Base-by-base conservation (phyloP, 2,113 vertebrate species). In the Rattus rattus region DNA sequence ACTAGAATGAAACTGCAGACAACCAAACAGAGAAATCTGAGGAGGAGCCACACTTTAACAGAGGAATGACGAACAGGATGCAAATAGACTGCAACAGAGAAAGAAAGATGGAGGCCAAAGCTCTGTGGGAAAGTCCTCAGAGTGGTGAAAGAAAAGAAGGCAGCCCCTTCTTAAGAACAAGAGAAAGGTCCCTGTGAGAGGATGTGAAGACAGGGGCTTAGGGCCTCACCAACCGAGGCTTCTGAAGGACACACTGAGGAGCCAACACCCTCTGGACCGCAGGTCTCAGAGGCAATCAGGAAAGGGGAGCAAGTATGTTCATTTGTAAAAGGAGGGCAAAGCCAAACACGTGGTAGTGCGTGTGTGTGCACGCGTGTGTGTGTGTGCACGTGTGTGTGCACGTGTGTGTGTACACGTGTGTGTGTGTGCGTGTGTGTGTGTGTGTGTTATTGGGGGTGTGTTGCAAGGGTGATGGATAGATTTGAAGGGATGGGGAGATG, bases 11-110 rank as follows among this genome's bases (percentile, higher is more conserved):
- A 91, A 93, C 7, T 49, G 0, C 2, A 97, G 63, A 94, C 63
- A 19, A 70, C 56, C 69, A 76, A 95, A 94, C 33, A 95, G 56
- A 92, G 20, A 90, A 81, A 36, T 14, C 11, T 16, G 30, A 61
- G 28, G 43, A 94, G 70, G 61, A 7, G 4, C n/a, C 49, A 76
- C 67, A 39, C 43, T 69, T 47, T 88, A 88, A 72, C 47, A 97
- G 73, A 96, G 52, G 19, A 72, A 84, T 24, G 22, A 87, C 33
- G 79, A 81, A 65, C 67, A 54, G 75, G 12, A n/a, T 90, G 2
- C 75, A 90, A 96, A 83, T 13, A 94, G 75, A 85, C 75, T 89
- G 87, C 33, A 83, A 65, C 24, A 94, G 69, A 95, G 93, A 54
- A 47, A 73, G 54, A 87, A 90, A 90, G 61, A 79, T 1, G 11